Percentiles rank a stretch among this genome's conserved stretches.
Conservation (phyloP, 2,797 vertebrate species). For the Cyprinella venusta region DNA sequence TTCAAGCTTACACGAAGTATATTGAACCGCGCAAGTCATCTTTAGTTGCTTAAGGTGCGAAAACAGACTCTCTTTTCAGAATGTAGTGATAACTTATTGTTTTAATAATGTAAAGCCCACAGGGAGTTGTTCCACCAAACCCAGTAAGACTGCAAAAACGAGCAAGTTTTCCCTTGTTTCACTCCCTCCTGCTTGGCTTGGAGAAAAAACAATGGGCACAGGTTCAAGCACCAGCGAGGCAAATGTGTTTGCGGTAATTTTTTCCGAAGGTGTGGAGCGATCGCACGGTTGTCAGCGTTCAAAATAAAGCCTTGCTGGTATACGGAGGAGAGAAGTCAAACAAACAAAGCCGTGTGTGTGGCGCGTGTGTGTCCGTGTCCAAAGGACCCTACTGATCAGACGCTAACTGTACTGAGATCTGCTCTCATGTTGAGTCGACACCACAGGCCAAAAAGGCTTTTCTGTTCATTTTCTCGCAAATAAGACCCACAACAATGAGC, state of each 20-base stretch:
- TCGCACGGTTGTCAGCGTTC: slow-evolving; percentile 24
- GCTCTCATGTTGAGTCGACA: slow-evolving; percentile 51
- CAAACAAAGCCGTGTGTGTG: slow-evolving; percentile 36
- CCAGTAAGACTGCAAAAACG: slow-evolving; percentile 41
- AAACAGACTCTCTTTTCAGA: slow-evolving; percentile 47
- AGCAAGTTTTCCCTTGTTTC: slow-evolving; percentile 46
- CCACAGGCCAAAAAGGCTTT: slow-evolving; percentile 52
- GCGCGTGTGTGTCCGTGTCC: slow-evolving; percentile 20
- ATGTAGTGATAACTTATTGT: slow-evolving; percentile 60
- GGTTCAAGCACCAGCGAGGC: slow-evolving; percentile 41
- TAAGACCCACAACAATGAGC: slow-evolving; percentile 46
- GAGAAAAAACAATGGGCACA: slow-evolving; percentile 50
- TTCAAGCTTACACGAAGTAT: slow-evolving; percentile 30
- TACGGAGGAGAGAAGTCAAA: slow-evolving; percentile 37
- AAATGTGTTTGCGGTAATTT: slow-evolving; percentile 52
- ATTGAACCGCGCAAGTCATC: slow-evolving; percentile 45
- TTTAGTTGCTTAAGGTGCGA: slow-evolving; percentile 58
- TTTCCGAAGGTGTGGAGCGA: slow-evolving; percentile 43
- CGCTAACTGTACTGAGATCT: slow-evolving; percentile 41
- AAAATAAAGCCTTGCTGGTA: slow-evolving; percentile 39
- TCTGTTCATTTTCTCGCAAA: slow-evolving; percentile 44
- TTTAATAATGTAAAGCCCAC: slow-evolving; percentile 61
- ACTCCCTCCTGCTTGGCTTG: slow-evolving; percentile 38
- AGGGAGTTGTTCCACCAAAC: slow-evolving; percentile 43
- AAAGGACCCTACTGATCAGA: slow-evolving; percentile 53